Base-by-base conservation (phyloP, 2,113 vertebrate species). In the Aramus guarauna region DNA sequence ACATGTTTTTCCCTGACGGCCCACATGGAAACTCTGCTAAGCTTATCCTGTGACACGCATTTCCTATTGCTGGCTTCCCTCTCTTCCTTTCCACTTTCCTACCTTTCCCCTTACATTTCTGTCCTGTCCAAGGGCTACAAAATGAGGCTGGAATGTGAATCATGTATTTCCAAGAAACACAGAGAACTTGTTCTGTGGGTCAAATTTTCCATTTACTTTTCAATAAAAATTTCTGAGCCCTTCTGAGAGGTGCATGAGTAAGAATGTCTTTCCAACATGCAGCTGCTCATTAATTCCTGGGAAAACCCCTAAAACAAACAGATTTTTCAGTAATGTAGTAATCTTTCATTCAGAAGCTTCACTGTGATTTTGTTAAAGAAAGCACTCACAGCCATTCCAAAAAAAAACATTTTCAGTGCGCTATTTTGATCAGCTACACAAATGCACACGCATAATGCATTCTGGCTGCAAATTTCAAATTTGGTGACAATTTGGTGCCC, bases 131-230 rank as follows among this genome's bases (percentile, higher is more conserved):
- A 81, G 26, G 34, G 30, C 66, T 85, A 78, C 18, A 95, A 36
- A 95, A 90, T 60, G 48, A 78, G 52, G 62, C 62, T 68, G 77
- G 45, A 91, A 94, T 48, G 77, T 76, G 84, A 94, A 89, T 91
- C 56, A 68, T 34, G 9, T 81, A 21, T 82, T 94, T 91, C 90
- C 95, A 95, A 95, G 87, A 95, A 85, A 81, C 56, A 88, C 1
- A 58, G 34, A 74, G 66, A 92, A 82, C 39, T 87, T 36, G 13
- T 15, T 95, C 7, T 39, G 15, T 48, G 27, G 43, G 11, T 91
- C 73, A 96, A 18, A 36, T 88, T 96, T 96, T 91, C 93, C 94
- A 89, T 74, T 89, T 95, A 81, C 59, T 81, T 85, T 94, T 91
- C 91, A 79, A 12, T 85, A 85, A 92, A 81, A 26, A 60, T 59